Evolutionary conservation across 2,888 invertebrate genomes (phyloP).

Genomic region (Ochropleura plecta): DNA sequence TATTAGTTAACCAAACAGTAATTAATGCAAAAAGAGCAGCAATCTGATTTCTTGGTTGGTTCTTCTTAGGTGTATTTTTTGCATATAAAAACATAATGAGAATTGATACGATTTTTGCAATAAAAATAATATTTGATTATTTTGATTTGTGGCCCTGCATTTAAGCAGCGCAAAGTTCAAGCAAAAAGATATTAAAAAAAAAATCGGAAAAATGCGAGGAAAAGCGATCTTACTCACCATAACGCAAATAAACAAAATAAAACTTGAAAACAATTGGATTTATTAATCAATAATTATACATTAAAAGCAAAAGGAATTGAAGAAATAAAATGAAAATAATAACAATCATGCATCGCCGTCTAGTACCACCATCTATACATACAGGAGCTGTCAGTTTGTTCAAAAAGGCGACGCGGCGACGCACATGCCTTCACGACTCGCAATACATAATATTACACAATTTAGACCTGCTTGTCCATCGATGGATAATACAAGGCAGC

Average conservation of each 20-base stretch:
- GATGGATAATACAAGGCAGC: background rate
- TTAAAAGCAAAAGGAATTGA: slow-evolving; percentile 71
- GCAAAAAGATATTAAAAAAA: background rate
- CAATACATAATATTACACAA: slow-evolving; percentile 21
- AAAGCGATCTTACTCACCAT: background rate
- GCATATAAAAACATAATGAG: too few relatives aligned
- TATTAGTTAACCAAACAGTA: background rate
- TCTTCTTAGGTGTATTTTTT: too few relatives aligned
- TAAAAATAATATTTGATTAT: too few relatives aligned
- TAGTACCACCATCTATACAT: slow-evolving; percentile 52
- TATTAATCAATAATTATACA: slow-evolving; percentile 78
- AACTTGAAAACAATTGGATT: slow-evolving; percentile 82
- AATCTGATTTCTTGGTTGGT: too few relatives aligned
- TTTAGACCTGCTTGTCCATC: background rate
- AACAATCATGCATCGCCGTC: slow-evolving; percentile 64
- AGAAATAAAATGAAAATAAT: slow-evolving; percentile 68
- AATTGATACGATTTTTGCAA: too few relatives aligned
- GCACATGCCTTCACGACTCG: slow-evolving; percentile 17
- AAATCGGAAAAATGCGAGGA: background rate
- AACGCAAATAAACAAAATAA: slow-evolving; percentile 68
- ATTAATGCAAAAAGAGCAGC: too few relatives aligned
- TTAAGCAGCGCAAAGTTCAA: background rate
- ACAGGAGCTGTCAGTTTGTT: slow-evolving; percentile 63
- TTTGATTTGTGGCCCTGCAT: too few relatives aligned
- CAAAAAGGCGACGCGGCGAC: slow-evolving; percentile 38